Evolutionary conservation across 1,140 invertebrate genomes (phyloP), one percentile per base, ranked within the genome.

Genomic region (Danaus plexippus): DNA sequence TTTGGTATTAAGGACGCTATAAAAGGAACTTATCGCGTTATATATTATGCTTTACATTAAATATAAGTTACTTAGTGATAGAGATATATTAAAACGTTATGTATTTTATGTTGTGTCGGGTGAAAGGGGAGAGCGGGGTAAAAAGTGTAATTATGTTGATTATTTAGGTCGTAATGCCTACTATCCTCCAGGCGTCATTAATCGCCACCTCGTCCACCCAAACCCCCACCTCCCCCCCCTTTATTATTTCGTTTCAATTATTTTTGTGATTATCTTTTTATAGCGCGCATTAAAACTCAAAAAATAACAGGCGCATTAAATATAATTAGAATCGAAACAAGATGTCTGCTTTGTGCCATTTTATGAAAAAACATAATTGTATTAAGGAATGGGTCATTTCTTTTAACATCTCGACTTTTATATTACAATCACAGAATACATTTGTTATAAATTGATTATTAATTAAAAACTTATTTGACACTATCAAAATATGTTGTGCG

Each of bases 241-340:
- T 82, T 82, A 85, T 87, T 85, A 84, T 87, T 87, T 87, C 84
- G 80, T 85, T 87, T 87, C 81, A 87, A 85, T 87, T 87, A 87
- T 87, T 84, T 87, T 85, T 78, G 80, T 85, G 82, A 87, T 85
- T 85, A 87, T 87, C 84, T 87, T 87, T 87, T 87, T 85, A 87
- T 84, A 78, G 80, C 80, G 67, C 65, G 71, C 79, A 81, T 85
- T 85, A 82, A 86, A 87, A 82, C 73, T 85, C 76, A 85, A 85
- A 85, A 85, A 87, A 84, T 82, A 86, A 84, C 79, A 78, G 73
- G 65, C 71, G 77, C 83, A 79, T 86, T 83, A 84, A 83, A 79
- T 59, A 73, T 84, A 82, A 84, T 86, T 84, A 84, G 80, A 78
- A 76, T 81, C 69, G 74, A 75, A 79, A 79, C 73, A 80, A 79